Base-by-base conservation (phyloP, 2,888 invertebrate species). In the Caenorhabditis drosophilae region DNA sequence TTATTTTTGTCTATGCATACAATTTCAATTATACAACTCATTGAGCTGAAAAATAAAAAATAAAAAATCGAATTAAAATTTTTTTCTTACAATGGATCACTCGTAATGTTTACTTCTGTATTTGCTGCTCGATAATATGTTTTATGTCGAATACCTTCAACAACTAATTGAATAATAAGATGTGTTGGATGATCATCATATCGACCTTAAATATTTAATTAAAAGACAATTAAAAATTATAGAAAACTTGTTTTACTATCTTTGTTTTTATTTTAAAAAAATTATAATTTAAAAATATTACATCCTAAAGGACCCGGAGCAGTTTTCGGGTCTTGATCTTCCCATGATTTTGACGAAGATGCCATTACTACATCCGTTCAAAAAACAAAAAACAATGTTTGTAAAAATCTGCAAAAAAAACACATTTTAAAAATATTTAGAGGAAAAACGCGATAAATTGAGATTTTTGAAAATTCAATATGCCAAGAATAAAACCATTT, bases 1-100 rank as follows among this genome's bases (percentile, higher is more conserved):
- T 67, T 72, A 57, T 67, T 67, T 50, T 75, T 75, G 53, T 75
- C 70, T 41, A 73, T 36, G 42, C 69, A 67, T 41, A 67, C 60
- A 44, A 73, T 69, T 61, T 73, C 73, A 6, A 73, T 62, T 35
- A 63, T 60, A 45, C 67, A 68, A 12, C 57, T 59, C 52, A 73
- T 41, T 34, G 57, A 57, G 16, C 68, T 68, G 56, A 45, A 67
- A 36, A 31, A 31, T 31, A 9, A 31, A 6, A 31, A 31, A 9
- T 31, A 31, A 31, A 31, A 31, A 31, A 31, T 31, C 31, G 31
- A 31, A 9, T 9, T 6, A 31, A 31, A 6, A 31, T 9, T 9
- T 6, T 18, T 25, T 27, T 56, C 70, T 67, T 26, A 70, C 70
- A 58, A 62, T n/a, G 62, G 64, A 61, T 75, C 75, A 38, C 54